phyloP scores from a whole-genome alignment of 2,797 vertebrate species.

The Sebastes glaucus region DNA sequence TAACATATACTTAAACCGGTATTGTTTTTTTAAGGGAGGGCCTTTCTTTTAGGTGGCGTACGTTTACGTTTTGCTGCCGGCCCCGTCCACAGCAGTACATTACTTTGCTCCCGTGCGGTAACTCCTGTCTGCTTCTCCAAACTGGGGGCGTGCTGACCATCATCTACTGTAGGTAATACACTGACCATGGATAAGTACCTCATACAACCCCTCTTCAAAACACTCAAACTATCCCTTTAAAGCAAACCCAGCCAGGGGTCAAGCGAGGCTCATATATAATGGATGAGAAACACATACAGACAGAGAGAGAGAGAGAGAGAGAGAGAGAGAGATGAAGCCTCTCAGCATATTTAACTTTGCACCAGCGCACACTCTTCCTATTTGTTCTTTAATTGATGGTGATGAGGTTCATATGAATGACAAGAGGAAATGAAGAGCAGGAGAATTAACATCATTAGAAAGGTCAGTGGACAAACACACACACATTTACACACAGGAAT shows the following conservation, averaged over 20 bases:
- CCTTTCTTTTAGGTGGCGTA: too few relatives aligned
- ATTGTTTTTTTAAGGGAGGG: too few relatives aligned
- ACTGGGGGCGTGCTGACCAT: too few relatives aligned
- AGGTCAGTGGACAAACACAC: constrained; percentile 38
- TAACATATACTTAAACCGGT: accelerated
- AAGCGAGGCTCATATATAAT: constrained; percentile 30
- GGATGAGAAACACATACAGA: constrained; percentile 3
- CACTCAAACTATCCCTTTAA: too few relatives aligned
- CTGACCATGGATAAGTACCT: too few relatives aligned
- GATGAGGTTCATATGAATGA: constrained; percentile 46
- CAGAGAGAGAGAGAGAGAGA: too few relatives aligned
- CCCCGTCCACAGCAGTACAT: too few relatives aligned
- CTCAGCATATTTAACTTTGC: constrained; percentile 6
- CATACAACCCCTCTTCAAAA: too few relatives aligned
- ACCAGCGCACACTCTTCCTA: neutral
- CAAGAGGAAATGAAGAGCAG: constrained; percentile 41
- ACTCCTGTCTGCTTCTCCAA: too few relatives aligned
- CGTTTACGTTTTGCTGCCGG: too few relatives aligned
- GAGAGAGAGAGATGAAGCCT: neutral
- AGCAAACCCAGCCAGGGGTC: constrained; percentile 18
- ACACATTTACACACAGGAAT: neutral
- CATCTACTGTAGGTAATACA: too few relatives aligned
- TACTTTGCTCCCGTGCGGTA: too few relatives aligned
- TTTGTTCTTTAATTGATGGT: constrained; percentile 46
- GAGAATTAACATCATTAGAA: constrained; percentile 47